A percentile compares a stretch with the other conserved stretches of the same genome.
These are phyloP conservation scores for Gorsachius goisagi DNA, from an alignment of 2,113 vertebrate genomes.

Conservation along the genomic window DNA sequence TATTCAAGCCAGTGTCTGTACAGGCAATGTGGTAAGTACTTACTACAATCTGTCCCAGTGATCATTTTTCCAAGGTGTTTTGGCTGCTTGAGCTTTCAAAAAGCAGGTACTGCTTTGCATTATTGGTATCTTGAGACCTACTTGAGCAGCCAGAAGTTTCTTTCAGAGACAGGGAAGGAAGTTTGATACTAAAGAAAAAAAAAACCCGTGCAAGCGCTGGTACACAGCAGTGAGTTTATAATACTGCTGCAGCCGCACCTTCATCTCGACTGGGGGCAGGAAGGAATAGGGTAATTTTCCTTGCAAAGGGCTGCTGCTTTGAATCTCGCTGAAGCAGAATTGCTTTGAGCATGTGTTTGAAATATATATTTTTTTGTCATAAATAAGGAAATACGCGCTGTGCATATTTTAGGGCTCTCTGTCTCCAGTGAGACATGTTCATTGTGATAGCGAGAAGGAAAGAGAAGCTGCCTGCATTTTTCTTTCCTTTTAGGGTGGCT, in stretches of 20 bases:
- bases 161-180: not conserved
- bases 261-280: not conserved
- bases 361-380: not conserved
- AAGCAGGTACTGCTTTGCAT: not conserved
- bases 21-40: conserved; percentile 96
- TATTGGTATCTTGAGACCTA: not conserved
- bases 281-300: not conserved
- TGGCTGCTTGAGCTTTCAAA: not conserved
- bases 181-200: not conserved
- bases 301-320: not conserved
- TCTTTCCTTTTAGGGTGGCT: conserved; percentile 47
- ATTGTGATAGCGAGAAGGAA: not conserved
- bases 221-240: not conserved
- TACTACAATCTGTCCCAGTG: not conserved
- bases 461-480: conserved; percentile 20
- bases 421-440: not conserved
- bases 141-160: not conserved
- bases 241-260: not conserved
- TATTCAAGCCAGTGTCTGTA: conserved; percentile 98
- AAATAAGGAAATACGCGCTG: not conserved
- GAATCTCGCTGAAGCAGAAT: not conserved
- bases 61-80: not conserved
- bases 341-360: not conserved
- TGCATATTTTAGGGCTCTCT: not conserved
- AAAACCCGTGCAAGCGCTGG: not conserved